Conservation (phyloP, 2,797 vertebrate genomes). For the Notoglanidium macrostoma region DNA sequence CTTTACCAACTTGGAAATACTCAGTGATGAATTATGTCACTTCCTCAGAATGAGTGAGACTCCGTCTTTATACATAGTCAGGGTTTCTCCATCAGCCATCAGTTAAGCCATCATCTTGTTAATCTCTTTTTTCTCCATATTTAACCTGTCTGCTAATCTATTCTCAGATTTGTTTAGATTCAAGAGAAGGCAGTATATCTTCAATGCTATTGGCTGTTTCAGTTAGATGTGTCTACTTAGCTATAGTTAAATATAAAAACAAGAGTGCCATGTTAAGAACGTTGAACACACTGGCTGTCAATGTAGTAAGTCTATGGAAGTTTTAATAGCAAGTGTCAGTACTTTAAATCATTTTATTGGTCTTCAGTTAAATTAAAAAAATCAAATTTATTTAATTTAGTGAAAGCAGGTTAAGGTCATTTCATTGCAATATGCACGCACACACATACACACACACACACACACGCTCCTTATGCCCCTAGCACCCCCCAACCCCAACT, state of each 20-base stretch:
- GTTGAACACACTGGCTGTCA: neutral
- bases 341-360: neutral
- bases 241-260: neutral
- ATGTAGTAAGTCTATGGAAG: neutral
- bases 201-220: neutral
- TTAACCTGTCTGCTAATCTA: neutral
- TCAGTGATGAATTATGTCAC: neutral
- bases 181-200: neutral
- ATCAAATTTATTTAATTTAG: neutral
- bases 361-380: neutral
- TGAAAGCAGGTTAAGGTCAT: neutral
- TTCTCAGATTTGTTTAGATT: neutral
- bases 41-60: no score
- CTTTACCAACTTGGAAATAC: neutral
- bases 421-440: conserved; percentile 4
- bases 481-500: conserved; percentile 54
- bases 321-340: neutral
- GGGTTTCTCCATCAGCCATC: neutral
- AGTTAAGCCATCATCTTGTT: neutral
- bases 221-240: neutral
- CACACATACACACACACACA: conserved; percentile 45
- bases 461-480: conserved; percentile 27
- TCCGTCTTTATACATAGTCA: neutral
- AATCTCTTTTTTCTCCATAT: neutral
- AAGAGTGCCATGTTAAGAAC: neutral